A percentile compares a stretch with the other conserved stretches of the same genome.
phyloP scores from a whole-genome alignment of 2,888 invertebrate genomes.

The Cacoxenus indagator region DNA sequence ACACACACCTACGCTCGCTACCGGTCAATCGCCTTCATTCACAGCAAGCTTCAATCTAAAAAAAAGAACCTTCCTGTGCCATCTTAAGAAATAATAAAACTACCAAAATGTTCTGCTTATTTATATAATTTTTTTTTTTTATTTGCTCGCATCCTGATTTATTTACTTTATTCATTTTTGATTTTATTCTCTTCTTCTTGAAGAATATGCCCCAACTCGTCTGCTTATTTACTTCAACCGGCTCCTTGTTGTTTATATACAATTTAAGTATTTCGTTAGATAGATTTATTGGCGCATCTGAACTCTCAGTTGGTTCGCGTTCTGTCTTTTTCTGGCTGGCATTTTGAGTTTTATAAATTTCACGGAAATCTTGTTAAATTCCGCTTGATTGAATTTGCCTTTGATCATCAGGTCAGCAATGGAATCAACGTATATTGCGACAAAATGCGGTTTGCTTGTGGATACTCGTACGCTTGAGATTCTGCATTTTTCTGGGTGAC shows the following conservation, averaged over 20 bases:
- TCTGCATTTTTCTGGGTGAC: no score
- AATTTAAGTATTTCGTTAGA: background rate
- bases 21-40: no score
- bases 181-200: background rate
- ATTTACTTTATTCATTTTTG: constrained; percentile 13
- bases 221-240: no score
- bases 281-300: background rate
- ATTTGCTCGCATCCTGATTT: constrained; percentile 4
- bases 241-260: constrained; percentile 9
- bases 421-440: no score
- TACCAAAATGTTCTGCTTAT: background rate
- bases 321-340: background rate
- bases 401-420: background rate
- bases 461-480: no score
- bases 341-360: constrained; percentile 31
- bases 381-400: constrained; percentile 58
- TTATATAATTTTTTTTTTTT: background rate
- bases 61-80: background rate
- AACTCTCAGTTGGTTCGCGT: background rate
- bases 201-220: no score
- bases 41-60: no score
- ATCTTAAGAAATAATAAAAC: background rate
- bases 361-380: constrained; percentile 58
- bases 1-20: background rate
- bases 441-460: no score